Conservation (phyloP, 1,140 invertebrate species). For the Drosophila lini region DNA sequence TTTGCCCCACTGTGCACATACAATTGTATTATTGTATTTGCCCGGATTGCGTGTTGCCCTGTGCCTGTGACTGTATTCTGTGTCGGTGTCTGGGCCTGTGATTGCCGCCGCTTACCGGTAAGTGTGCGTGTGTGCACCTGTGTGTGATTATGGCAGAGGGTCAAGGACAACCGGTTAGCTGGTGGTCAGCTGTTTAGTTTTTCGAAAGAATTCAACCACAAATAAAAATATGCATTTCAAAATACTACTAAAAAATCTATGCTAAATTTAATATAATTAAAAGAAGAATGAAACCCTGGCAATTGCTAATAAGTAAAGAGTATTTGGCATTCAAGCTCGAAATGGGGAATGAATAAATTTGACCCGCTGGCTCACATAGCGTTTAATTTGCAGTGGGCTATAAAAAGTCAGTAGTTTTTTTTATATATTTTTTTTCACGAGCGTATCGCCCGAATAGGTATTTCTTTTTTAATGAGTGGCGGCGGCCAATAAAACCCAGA, state of each 20-base stretch:
- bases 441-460: conserved; percentile 19
- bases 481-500: conserved; percentile 21
- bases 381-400: conserved; percentile 24
- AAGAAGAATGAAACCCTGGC: background rate
- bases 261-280: background rate
- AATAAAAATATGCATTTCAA: too few relatives aligned
- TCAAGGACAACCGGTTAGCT: conserved; percentile 65
- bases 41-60: conserved; percentile 48
- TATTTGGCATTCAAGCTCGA: background rate
- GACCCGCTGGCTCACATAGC: background rate
- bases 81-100: conserved; percentile 11
- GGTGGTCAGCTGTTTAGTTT: conserved; percentile 36
- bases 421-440: background rate
- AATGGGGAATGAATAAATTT: too few relatives aligned
- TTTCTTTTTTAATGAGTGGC: conserved; percentile 24
- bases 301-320: background rate
- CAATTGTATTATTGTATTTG: conserved; percentile 37
- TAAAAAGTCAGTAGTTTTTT: conserved; percentile 6
- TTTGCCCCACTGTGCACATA: conserved; percentile 26
- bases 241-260: background rate
- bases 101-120: conserved; percentile 10
- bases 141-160: conserved; percentile 51
- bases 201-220: too few relatives aligned
- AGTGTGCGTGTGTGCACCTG: conserved; percentile 21
- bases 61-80: conserved; percentile 1